Evolutionary conservation across 2,797 vertebrate genomes (phyloP), one percentile per base, ranked within the genome.

Genomic region (Sebastes matsubarae): DNA sequence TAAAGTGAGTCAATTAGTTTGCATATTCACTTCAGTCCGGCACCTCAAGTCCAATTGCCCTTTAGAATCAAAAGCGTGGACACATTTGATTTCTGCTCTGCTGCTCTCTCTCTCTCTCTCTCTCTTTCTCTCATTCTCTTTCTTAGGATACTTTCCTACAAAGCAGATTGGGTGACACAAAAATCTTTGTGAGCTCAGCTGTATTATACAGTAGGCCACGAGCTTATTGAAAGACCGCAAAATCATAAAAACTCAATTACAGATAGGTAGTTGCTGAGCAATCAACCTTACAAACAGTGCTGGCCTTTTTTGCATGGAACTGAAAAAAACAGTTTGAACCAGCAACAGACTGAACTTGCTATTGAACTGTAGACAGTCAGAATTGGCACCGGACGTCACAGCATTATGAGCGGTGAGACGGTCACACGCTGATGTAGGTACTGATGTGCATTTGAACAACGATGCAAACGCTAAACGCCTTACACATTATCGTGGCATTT

Each of bases 1-100:
- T 83, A 81, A 90, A 91, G 79, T 66, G 58, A 85, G 61, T 82
- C 81, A 78, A 77, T 90, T 89, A 89, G 83, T 70, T 81, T 16
- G 2, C 70, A 82, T 81, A 81, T 87, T 85, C 85, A 85, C 78
- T 81, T 58, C 34, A 80, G 72, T 72, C 30, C 32, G 65, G 71
- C 1, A 12, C 68, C 72, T 80, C 18, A 36, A 22, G 64, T 76
- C 77, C 67, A 75, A 82, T 72, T 84, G 73, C 57, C 76, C 63
- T 81, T 87, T 74, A 54, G 34, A 85, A 84, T 82, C 12, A 77
- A 68, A 85, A 55, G 32, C 9, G 22, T 81, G 55, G 59, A 82
- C 80, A 68, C 18, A 68, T 84, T 81, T 64, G 60, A 89, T 81
- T 84, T 80, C 71, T 82, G 55, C 74, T 65, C 57, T 30, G 46